Conservation (phyloP, 2,113 vertebrate species). For the Agelaius phoeniceus region DNA sequence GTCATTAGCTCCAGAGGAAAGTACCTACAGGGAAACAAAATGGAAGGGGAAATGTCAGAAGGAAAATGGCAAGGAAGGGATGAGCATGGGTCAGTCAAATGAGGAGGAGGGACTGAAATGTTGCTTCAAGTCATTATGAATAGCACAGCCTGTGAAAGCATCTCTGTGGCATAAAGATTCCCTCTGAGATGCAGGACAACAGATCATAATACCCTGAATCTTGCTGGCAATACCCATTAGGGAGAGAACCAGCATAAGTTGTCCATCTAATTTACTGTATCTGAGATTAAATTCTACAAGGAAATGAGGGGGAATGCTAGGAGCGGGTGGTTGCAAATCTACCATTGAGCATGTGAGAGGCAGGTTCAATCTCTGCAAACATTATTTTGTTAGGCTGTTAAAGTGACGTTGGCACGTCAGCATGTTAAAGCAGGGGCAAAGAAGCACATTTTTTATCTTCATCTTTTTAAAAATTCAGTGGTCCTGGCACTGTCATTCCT, state of each 20-base stretch:
- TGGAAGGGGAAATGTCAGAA: background rate
- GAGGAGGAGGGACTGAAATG: background rate
- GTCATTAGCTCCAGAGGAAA: background rate
- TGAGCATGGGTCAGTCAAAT: background rate
- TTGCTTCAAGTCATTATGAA: background rate
- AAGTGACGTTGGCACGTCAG: background rate
- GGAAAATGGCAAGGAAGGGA: background rate
- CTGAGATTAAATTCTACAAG: background rate
- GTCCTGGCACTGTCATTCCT: constrained; percentile 30
- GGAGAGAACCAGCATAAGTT: background rate
- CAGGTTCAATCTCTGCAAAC: background rate
- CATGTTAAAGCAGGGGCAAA: background rate
- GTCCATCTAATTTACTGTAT: background rate
- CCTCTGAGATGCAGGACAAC: background rate
- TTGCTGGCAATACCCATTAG: background rate
- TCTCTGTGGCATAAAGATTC: background rate
- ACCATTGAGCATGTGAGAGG: background rate
- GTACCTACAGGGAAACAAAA: background rate
- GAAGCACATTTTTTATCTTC: background rate
- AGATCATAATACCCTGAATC: background rate
- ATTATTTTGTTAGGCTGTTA: background rate
- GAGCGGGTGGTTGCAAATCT: background rate
- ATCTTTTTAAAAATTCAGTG: constrained; percentile 31
- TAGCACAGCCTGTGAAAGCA: background rate
- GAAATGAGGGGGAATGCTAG: background rate